phyloP scores from a whole-genome alignment of 2,888 invertebrate genomes.

The Caenorhabditis panamensis region DNA sequence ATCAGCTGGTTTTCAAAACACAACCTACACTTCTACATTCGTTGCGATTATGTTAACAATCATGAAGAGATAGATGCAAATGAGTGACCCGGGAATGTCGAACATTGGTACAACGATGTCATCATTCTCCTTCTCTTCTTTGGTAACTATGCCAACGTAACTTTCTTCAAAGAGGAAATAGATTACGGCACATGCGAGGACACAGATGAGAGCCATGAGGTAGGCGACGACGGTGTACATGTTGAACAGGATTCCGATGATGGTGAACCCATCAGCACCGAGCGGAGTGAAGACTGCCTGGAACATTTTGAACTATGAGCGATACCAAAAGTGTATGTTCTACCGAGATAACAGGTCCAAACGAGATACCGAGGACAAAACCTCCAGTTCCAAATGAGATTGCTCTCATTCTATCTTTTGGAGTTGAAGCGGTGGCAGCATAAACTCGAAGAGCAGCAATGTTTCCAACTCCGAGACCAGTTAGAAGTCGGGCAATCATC shows the following conservation, averaged over 20 bases:
- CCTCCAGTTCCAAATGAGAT: conserved; percentile 70
- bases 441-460: conserved; percentile 67
- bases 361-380: conserved; percentile 65
- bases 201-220: conserved; percentile 58
- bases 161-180: conserved; percentile 65
- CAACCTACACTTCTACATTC: conserved; percentile 60
- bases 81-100: conserved; percentile 37
- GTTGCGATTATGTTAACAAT: conserved; percentile 59
- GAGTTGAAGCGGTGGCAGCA: conserved; percentile 64
- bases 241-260: conserved; percentile 43
- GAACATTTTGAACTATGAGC: conserved; percentile 46
- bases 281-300: conserved; percentile 67
- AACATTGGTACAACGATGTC: conserved; percentile 58
- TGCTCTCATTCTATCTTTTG: conserved; percentile 65
- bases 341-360: conserved; percentile 69
- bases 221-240: conserved; percentile 67
- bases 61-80: conserved; percentile 62
- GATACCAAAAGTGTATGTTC: no score
- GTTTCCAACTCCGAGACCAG: conserved; percentile 67
- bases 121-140: conserved; percentile 30
- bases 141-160: conserved; percentile 66
- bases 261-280: conserved; percentile 48
- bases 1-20: no score
- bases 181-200: conserved; percentile 54
- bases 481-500: conserved; percentile 58